Conservation (phyloP, 1,140 invertebrate species). For the Eriosoma lanigerum region DNA sequence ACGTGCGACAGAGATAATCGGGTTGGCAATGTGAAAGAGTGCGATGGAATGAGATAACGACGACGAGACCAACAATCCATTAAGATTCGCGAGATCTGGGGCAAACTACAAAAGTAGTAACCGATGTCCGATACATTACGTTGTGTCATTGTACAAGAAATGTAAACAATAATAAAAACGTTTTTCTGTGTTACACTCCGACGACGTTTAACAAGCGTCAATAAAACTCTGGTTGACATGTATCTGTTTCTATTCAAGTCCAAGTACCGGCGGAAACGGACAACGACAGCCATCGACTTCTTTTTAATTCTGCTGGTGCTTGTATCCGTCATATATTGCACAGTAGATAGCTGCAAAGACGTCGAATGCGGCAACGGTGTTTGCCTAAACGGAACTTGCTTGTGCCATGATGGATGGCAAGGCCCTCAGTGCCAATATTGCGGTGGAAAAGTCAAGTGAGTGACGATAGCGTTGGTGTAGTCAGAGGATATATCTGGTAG, state of each 20-base stretch:
- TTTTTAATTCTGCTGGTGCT: constrained; percentile 56
- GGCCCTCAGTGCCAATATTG: constrained; percentile 84
- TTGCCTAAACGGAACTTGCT: constrained; percentile 82
- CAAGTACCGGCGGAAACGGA: constrained; percentile 38
- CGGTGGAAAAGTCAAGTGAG: constrained; percentile 86
- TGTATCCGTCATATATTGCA: constrained; percentile 61
- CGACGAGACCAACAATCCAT: neutral
- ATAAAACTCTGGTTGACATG: constrained; percentile 12
- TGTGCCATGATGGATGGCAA: constrained; percentile 88
- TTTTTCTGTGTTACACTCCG: neutral
- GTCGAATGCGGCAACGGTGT: constrained; percentile 68
- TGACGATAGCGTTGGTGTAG: neutral
- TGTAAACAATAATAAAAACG: neutral
- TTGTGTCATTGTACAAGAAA: too few species aligned
- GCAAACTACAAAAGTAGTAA: neutral
- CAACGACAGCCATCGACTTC: too few species aligned
- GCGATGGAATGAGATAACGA: neutral
- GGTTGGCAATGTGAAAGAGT: neutral
- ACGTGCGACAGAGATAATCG: neutral
- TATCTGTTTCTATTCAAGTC: constrained; percentile 40
- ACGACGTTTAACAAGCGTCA: neutral
- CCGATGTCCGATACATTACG: too few species aligned
- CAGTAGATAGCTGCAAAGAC: constrained; percentile 57
- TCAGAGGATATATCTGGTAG: neutral
- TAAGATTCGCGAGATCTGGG: neutral